These are phyloP conservation scores for Daphoenositta chrysoptera DNA, from an alignment of 2,113 vertebrate genomes.

Conservation along the genomic window DNA sequence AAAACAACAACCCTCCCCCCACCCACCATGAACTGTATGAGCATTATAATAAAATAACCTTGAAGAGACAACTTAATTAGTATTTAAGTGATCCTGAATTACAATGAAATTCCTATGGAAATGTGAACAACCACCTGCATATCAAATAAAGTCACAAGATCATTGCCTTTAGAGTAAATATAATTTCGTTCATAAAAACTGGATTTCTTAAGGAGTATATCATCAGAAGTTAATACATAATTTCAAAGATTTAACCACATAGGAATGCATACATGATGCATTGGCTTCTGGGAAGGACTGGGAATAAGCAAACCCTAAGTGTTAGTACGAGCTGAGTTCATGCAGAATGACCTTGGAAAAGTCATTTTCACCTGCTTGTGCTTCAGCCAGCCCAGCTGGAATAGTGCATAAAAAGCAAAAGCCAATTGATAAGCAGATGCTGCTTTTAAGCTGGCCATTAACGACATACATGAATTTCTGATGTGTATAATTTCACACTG, in stretches of 20 bases:
- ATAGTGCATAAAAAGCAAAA: conserved; percentile 25
- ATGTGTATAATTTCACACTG: neutral
- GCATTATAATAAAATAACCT: conserved; percentile 57
- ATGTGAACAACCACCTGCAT: conserved; percentile 43
- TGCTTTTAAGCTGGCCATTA: conserved; percentile 2
- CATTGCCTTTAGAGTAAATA: conserved; percentile 45
- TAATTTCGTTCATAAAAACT: neutral
- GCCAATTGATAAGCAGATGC: conserved; percentile 3
- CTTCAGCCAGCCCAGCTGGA: conserved; percentile 34
- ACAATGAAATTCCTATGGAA: conserved; percentile 61
- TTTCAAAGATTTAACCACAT: conserved; percentile 13
- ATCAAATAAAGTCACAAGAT: conserved; percentile 50
- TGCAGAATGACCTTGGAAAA: conserved; percentile 36
- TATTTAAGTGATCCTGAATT: conserved; percentile 67
- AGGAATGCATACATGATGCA: neutral
- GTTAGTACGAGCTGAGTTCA: neutral
- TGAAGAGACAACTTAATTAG: conserved; percentile 68
- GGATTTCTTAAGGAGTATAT: conserved; percentile 4
- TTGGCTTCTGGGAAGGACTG: neutral
- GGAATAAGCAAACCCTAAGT: neutral
- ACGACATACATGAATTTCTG: conserved; percentile 2
- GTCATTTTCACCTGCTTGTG: conserved; percentile 40
- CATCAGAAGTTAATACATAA: neutral
- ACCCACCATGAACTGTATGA: neutral
- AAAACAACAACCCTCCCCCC: neutral